Conservation (phyloP, 2,888 invertebrate genomes). For the Hydrotaea cyrtoneurina region DNA sequence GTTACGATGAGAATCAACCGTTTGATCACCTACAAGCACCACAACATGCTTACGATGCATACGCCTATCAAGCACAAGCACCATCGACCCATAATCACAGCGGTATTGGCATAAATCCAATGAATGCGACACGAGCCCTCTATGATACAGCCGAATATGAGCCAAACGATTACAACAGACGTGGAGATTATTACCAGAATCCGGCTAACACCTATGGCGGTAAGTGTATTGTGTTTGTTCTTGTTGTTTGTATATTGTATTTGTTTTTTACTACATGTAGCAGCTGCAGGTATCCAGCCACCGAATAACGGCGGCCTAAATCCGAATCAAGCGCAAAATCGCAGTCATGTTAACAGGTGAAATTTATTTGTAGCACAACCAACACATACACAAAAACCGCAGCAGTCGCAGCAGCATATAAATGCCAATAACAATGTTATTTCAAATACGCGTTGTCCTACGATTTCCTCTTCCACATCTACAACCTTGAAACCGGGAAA, state of each 20-base stretch:
- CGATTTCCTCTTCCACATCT: conserved; percentile 62
- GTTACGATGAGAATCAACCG: conserved; percentile 77
- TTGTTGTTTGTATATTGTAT: neutral
- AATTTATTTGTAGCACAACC: conserved; percentile 75
- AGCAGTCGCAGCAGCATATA: conserved; percentile 62
- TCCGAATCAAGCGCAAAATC: conserved; percentile 80
- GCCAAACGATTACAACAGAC: conserved; percentile 76
- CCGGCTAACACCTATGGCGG: conserved; percentile 79
- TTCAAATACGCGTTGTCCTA: conserved; percentile 61
- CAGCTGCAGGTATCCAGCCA: conserved; percentile 65
- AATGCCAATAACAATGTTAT: conserved; percentile 66
- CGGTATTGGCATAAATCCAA: conserved; percentile 64
- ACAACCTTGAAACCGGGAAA: conserved; percentile 56
- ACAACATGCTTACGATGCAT: conserved; percentile 76
- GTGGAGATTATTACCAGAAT: conserved; percentile 79
- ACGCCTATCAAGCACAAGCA: conserved; percentile 51
- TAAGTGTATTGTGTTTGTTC: conserved; percentile 57
- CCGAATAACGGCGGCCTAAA: conserved; percentile 75
- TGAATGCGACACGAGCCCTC: conserved; percentile 71
- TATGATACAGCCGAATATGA: conserved; percentile 80
- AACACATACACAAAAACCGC: conserved; percentile 60
- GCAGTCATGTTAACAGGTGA: conserved; percentile 81
- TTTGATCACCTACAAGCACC: conserved; percentile 73
- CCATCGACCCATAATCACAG: conserved; percentile 68
- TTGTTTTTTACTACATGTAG: conserved; percentile 30